Evolutionary conservation across 2,888 invertebrate species (phyloP).

Genomic region (Fragum fragum): DNA sequence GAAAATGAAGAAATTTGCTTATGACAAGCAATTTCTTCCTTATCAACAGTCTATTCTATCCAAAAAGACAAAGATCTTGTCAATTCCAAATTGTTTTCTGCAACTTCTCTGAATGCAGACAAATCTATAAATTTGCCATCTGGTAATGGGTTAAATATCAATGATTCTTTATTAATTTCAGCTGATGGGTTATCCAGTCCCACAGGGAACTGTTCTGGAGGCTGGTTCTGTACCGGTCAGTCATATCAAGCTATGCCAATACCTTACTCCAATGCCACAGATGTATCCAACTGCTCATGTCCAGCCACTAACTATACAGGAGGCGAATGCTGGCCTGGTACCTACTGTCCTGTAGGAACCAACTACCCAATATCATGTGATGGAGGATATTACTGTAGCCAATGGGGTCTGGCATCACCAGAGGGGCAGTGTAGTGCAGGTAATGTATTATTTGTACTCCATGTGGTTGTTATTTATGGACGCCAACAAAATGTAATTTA

Average conservation of each 20-base stretch:
- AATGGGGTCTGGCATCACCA: constrained; percentile 77
- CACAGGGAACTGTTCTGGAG: constrained; percentile 82
- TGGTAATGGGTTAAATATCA: too few relatives aligned
- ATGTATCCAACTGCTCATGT: constrained; percentile 79
- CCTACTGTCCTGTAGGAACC: constrained; percentile 82
- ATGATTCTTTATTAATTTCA: constrained; percentile 33
- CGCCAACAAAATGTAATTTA: too few relatives aligned
- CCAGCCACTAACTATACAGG: constrained; percentile 83
- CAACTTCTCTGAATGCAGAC: too few relatives aligned
- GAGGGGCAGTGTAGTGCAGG: constrained; percentile 80
- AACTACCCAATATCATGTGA: constrained; percentile 81
- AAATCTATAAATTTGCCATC: too few relatives aligned
- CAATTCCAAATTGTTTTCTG: too few relatives aligned
- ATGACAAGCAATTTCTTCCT: too few relatives aligned
- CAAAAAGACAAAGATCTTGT: too few relatives aligned
- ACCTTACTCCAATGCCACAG: constrained; percentile 74
- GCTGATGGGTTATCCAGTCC: constrained; percentile 81
- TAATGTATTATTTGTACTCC: too few relatives aligned
- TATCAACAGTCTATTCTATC: too few relatives aligned
- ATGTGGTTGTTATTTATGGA: too few relatives aligned
- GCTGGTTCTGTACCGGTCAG: constrained; percentile 84
- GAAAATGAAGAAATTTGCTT: too few relatives aligned
- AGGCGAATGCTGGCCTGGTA: constrained; percentile 84
- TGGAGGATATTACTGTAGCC: constrained; percentile 82
- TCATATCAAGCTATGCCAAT: constrained; percentile 79